These are phyloP conservation scores for Apamea anceps DNA, from an alignment of 2,888 invertebrate species.

Conservation along the genomic window DNA sequence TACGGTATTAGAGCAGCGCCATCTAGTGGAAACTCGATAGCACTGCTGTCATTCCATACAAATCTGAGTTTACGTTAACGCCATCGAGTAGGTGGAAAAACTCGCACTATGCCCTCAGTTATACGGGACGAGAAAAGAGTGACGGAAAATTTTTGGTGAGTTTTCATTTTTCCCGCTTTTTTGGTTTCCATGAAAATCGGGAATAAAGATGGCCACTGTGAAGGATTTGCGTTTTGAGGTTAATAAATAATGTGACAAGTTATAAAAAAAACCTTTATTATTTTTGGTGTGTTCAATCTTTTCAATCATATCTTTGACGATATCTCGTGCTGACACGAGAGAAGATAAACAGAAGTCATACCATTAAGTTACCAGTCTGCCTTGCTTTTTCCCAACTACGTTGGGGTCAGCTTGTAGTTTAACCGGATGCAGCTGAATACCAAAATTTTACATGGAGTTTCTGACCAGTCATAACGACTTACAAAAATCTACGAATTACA, in stretches of 20 bases:
- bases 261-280: background rate
- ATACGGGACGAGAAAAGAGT: slow-evolving; percentile 23
- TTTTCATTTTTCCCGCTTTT: background rate
- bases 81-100: too few species aligned
- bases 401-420: too few species aligned
- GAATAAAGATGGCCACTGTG: slow-evolving; percentile 1
- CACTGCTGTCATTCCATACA: too few species aligned
- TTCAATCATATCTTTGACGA: background rate
- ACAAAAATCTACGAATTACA: too few species aligned
- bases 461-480: too few species aligned
- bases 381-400: background rate
- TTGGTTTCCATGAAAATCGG: background rate
- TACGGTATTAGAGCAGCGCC: too few species aligned
- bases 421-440: too few species aligned
- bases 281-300: background rate
- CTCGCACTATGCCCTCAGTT: too few species aligned
- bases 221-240: background rate
- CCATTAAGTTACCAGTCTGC: too few species aligned
- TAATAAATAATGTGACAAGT: background rate
- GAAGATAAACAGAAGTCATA: background rate
- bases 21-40: too few species aligned
- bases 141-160: background rate
- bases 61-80: too few species aligned
- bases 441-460: too few species aligned
- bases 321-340: background rate